phyloP scores from a whole-genome alignment of 2,888 invertebrate genomes.

The Lasioglossum malachurum region DNA sequence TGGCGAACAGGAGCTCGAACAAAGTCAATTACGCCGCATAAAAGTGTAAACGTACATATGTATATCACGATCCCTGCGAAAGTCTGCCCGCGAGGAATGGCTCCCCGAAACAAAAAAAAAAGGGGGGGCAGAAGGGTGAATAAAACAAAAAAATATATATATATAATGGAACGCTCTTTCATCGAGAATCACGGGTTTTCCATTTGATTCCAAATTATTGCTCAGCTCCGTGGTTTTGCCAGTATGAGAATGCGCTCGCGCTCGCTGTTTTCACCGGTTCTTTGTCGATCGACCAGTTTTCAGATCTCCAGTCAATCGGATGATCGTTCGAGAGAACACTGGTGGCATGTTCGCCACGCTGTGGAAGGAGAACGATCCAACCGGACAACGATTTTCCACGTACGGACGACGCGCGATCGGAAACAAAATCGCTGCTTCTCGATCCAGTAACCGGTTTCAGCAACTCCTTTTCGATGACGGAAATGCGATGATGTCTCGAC shows the following conservation, averaged over 20 bases:
- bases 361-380: neutral
- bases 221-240: slow-evolving; percentile 4
- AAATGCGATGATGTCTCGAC: too few species aligned
- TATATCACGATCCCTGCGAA: slow-evolving; percentile 52
- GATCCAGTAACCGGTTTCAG: slow-evolving; percentile 19
- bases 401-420: neutral
- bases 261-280: neutral
- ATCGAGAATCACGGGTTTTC: slow-evolving; percentile 50
- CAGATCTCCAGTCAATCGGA: slow-evolving; percentile 7
- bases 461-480: too few species aligned
- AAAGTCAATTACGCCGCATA: slow-evolving; percentile 66
- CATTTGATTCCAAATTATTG: slow-evolving; percentile 49
- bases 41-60: slow-evolving; percentile 49
- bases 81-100: slow-evolving; percentile 20
- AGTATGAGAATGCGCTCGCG: neutral
- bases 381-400: slow-evolving; percentile 18
- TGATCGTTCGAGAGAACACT: neutral
- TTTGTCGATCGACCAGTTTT: slow-evolving; percentile 33
- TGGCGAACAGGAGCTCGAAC: slow-evolving; percentile 64
- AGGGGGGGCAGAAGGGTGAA: slow-evolving; percentile 6
- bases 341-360: neutral
- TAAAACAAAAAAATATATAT: neutral
- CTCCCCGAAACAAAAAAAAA: slow-evolving; percentile 17
- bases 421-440: neutral
- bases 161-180: slow-evolving; percentile 37